Percentiles rank a stretch among this genome's conserved stretches.
phyloP scores from a whole-genome alignment of 1,140 invertebrate genomes.

The Scaptomyza montana region DNA sequence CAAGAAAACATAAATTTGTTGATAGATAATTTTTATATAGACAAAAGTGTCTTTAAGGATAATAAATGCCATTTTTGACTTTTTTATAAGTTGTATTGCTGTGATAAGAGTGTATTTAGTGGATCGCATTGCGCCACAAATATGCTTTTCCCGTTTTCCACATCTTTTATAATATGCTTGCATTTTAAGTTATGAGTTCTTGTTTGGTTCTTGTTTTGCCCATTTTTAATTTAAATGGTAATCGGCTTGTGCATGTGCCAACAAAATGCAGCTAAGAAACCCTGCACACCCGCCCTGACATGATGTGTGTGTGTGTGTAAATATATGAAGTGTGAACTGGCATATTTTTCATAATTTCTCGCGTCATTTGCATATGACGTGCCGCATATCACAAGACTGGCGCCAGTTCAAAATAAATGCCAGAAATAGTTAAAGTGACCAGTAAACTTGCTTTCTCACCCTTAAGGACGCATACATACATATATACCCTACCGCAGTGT shows the following conservation, averaged over 20 bases:
- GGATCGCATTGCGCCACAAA: too few relatives aligned
- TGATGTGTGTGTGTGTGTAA: too few relatives aligned
- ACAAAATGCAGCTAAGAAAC: slow-evolving; percentile 20
- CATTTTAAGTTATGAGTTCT: slow-evolving; percentile 24
- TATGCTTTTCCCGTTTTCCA: too few relatives aligned
- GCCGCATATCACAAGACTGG: slow-evolving; percentile 31
- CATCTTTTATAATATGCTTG: slow-evolving; percentile 15
- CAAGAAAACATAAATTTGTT: too few relatives aligned
- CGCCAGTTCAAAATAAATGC: slow-evolving; percentile 53
- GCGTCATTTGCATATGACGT: slow-evolving; percentile 62
- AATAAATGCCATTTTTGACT: too few relatives aligned
- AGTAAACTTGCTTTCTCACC: neutral
- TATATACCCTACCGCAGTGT: neutral
- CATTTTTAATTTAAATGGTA: slow-evolving; percentile 76
- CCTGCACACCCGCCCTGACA: neutral
- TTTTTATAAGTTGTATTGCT: too few relatives aligned
- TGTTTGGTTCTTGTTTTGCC: slow-evolving; percentile 31
- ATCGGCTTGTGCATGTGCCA: slow-evolving; percentile 54
- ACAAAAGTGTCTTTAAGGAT: too few relatives aligned
- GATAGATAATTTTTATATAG: too few relatives aligned
- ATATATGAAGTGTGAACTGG: slow-evolving; percentile 39
- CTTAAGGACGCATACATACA: neutral
- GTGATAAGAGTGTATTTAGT: too few relatives aligned
- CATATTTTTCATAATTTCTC: slow-evolving; percentile 69
- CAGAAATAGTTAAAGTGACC: slow-evolving; percentile 56